phyloP scores from a whole-genome alignment of 2,113 vertebrate genomes.

The Aspiorhynchus laticeps region DNA sequence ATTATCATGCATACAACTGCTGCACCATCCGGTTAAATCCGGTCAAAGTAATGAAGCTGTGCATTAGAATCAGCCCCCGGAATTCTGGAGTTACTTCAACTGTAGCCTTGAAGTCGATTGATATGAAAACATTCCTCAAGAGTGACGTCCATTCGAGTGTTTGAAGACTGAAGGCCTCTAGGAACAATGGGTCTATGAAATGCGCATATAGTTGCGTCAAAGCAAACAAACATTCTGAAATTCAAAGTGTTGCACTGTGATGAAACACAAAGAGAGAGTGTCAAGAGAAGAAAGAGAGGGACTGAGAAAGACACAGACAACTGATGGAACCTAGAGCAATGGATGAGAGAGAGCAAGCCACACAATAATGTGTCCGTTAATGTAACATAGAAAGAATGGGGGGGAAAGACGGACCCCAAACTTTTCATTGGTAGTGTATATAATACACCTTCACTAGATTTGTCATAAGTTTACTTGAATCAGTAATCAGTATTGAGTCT shows the following conservation, averaged over 20 bases:
- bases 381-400: neutral
- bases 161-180: neutral
- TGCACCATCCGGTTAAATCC: slow-evolving; percentile 36
- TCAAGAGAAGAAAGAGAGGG: neutral
- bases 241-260: neutral
- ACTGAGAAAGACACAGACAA: neutral
- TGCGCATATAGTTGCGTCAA: slow-evolving; percentile 12
- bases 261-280: neutral
- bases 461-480: neutral
- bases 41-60: slow-evolving; percentile 32
- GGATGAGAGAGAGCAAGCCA: neutral
- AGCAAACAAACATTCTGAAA: neutral
- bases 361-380: neutral
- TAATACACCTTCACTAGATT: neutral
- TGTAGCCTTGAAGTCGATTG: slow-evolving; percentile 20
- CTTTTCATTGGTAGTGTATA: neutral
- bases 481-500: neutral
- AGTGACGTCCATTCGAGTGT: neutral
- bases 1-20: slow-evolving; percentile 70
- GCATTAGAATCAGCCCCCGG: neutral
- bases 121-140: neutral
- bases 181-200: neutral
- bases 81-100: slow-evolving; percentile 2
- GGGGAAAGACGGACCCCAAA: neutral
- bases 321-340: neutral